phyloP scores from a whole-genome alignment of 2,113 vertebrate species.

The Gasterosteus nipponicus region DNA sequence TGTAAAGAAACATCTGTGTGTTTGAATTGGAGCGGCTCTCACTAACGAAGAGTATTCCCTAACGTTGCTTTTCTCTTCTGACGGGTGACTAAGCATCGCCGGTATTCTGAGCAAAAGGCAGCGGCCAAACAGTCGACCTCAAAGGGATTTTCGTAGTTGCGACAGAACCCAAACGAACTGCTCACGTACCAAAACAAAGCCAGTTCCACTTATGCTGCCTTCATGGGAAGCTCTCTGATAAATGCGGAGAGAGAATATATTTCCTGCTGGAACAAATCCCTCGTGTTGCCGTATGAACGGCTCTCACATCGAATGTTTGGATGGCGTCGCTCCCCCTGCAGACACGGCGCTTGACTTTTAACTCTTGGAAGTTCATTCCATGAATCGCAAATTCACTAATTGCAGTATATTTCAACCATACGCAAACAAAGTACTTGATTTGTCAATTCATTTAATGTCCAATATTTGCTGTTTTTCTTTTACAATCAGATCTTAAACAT shows the following conservation, averaged over 20 bases:
- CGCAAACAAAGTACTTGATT: neutral
- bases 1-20: slow-evolving; percentile 30
- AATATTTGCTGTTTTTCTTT: slow-evolving; percentile 2
- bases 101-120: slow-evolving; percentile 52
- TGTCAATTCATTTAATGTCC: neutral
- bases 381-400: neutral
- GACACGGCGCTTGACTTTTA: slow-evolving; percentile 2
- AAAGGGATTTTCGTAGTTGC: slow-evolving; percentile 67
- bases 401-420: neutral
- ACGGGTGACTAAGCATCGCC: slow-evolving; percentile 57
- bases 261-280: slow-evolving; percentile 51
- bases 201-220: slow-evolving; percentile 48
- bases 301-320: slow-evolving; percentile 47
- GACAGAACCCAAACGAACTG: slow-evolving; percentile 73
- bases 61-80: slow-evolving; percentile 63
- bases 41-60: slow-evolving; percentile 70
- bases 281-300: slow-evolving; percentile 59
- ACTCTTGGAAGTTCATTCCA: neutral
- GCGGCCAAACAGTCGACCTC: slow-evolving; percentile 67
- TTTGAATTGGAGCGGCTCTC: slow-evolving; percentile 49
- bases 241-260: slow-evolving; percentile 48
- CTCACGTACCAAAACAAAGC: slow-evolving; percentile 65
- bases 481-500: too few species aligned
- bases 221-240: slow-evolving; percentile 62
- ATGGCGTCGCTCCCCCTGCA: slow-evolving; percentile 25